phyloP scores from a whole-genome alignment of 2,113 vertebrate genomes.

The Alectura lathami region DNA sequence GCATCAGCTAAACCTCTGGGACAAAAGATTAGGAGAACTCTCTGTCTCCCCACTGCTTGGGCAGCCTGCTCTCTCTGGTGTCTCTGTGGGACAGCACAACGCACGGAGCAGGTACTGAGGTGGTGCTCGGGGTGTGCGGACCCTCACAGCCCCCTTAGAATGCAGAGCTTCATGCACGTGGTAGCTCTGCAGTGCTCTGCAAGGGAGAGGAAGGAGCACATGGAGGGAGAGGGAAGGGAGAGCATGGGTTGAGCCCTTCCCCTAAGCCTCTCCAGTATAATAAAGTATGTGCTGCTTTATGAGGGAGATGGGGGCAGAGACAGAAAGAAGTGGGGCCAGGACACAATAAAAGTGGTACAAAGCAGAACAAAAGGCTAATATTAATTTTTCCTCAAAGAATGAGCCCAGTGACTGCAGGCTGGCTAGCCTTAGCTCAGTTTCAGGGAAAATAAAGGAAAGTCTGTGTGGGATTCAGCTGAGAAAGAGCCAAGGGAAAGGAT shows the following conservation, averaged over 20 bases:
- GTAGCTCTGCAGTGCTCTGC: neutral
- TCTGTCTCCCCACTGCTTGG: neutral
- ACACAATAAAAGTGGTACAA: neutral
- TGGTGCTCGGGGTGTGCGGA: neutral
- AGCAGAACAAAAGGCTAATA: neutral
- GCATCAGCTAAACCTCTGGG: neutral
- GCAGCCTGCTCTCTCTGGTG: neutral
- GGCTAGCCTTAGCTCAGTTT: neutral
- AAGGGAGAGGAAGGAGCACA: neutral
- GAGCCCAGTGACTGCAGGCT: neutral
- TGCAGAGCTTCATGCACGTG: fast-evolving
- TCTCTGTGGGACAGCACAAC: neutral
- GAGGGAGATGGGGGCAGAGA: neutral
- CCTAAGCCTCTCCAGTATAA: neutral
- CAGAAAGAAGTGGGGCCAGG: neutral
- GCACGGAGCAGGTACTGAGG: fast-evolving
- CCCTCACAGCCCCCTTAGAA: neutral
- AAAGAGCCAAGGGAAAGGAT: neutral
- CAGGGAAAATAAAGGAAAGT: neutral
- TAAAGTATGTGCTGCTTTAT: neutral
- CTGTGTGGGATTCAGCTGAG: neutral
- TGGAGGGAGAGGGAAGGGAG: neutral
- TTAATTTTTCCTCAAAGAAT: neutral
- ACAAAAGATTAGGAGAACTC: neutral
- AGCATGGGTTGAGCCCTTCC: neutral